Conservation (phyloP, 1,140 invertebrate genomes). For the Ctenoplectra terminalis region DNA sequence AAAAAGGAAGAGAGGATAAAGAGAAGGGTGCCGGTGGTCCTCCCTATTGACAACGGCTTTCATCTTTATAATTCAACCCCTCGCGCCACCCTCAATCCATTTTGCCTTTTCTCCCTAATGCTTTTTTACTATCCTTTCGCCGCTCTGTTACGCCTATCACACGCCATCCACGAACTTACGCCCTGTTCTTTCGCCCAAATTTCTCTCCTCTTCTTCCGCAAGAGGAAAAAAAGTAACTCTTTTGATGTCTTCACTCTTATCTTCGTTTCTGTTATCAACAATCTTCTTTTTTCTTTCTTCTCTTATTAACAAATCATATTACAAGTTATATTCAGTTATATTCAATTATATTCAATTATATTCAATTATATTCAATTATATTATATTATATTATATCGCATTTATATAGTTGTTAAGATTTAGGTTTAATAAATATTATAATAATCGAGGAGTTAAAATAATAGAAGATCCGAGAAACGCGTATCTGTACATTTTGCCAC, state of each 20-base stretch:
- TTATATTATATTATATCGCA: too few relatives aligned
- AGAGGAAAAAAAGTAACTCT: not conserved
- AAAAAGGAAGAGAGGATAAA: slow-evolving; percentile 70
- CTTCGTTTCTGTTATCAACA: not conserved
- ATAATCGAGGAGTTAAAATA: too few relatives aligned
- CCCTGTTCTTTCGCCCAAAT: slow-evolving; percentile 46
- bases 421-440: too few relatives aligned
- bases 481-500: too few relatives aligned
- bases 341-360: too few relatives aligned
- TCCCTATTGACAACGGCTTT: slow-evolving; percentile 80
- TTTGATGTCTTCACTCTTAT: not conserved
- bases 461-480: too few relatives aligned
- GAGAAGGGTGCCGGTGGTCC: slow-evolving; percentile 72
- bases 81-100: slow-evolving; percentile 78
- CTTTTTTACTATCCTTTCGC: slow-evolving; percentile 72
- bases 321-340: too few relatives aligned
- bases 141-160: slow-evolving; percentile 51
- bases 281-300: not conserved
- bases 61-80: slow-evolving; percentile 81
- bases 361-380: too few relatives aligned
- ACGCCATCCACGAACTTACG: slow-evolving; percentile 49
- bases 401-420: too few relatives aligned
- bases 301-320: too few relatives aligned
- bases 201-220: not conserved
- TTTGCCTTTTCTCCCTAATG: slow-evolving; percentile 77